Evolutionary conservation across 2,797 vertebrate genomes (phyloP).

Genomic region (Ceryle rudis): DNA sequence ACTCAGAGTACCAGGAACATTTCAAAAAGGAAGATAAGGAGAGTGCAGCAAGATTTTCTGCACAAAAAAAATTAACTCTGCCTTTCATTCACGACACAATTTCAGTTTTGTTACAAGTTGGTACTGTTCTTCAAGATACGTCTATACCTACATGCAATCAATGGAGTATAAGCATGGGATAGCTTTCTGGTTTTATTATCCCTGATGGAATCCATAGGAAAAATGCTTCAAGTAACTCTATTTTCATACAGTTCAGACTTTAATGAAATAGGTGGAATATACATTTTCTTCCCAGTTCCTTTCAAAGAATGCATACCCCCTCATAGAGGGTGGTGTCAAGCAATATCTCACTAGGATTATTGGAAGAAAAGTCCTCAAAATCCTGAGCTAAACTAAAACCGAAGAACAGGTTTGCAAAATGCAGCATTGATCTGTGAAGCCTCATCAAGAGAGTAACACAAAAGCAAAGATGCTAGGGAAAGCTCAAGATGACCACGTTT

Average conservation of each 20-base stretch:
- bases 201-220: background rate
- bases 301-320: background rate
- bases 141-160: background rate
- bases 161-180: background rate
- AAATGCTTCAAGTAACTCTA: background rate
- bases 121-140: background rate
- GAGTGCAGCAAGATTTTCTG: background rate
- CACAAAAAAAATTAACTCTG: background rate
- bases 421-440: background rate
- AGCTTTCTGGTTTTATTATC: background rate
- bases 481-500: background rate
- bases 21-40: background rate
- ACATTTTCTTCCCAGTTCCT: background rate
- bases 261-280: background rate
- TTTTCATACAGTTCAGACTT: background rate
- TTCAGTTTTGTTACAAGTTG: background rate
- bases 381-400: background rate
- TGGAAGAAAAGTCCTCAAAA: background rate
- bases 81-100: background rate
- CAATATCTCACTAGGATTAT: background rate
- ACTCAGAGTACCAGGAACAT: background rate
- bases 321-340: background rate
- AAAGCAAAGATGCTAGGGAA: background rate
- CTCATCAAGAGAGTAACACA: background rate
- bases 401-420: background rate